Evolutionary conservation across 1,140 invertebrate species (phyloP), one percentile per base, ranked within the genome.

Genomic region (Popillia japonica): DNA sequence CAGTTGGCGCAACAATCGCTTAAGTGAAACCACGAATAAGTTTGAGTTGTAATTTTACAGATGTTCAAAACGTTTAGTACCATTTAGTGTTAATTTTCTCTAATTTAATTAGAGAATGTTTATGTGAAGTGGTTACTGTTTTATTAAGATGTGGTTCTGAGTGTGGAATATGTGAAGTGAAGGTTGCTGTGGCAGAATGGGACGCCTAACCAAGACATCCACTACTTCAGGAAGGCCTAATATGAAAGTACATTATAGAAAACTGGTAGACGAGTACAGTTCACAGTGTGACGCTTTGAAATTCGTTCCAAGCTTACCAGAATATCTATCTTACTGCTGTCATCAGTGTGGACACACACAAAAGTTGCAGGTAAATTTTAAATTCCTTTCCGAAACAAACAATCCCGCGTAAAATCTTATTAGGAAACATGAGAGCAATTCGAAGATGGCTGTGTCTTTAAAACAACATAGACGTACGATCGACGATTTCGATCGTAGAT

Each of bases 281-380:
- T 77, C 78, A 42, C 82, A 79, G 74, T 80, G 82, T 72, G 84
- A 86, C 75, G 78, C 79, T 55, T 79, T 86, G 59, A 85, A 81
- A 78, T 82, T 84, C 55, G 82, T 84, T 79, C 87, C 89, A 80
- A 86, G 88, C 7, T 83, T 90, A 40, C 90, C 90, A 76, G 90
- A 91, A 80, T 90, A 90, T 83, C 87, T 91, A 84, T 91, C 91
- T 48, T 92, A 92, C 84, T 91, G 89, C 80, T 92, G 91, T 85
- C 89, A 90, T 81, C 90, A 90, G 81, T 92, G 91, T 80, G 91
- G 91, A 61, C 90, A 91, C 85, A 89, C 87, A 80, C 90, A 92
- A 82, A 90, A 90, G 82, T 83, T 92, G 77, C 88, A 91, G 90
- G 91, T 92, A 89, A 89, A 23, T 9, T 17, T 10, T 44, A 44